Conservation (phyloP, 2,888 invertebrate species). For the Pherbina coryleti region DNA sequence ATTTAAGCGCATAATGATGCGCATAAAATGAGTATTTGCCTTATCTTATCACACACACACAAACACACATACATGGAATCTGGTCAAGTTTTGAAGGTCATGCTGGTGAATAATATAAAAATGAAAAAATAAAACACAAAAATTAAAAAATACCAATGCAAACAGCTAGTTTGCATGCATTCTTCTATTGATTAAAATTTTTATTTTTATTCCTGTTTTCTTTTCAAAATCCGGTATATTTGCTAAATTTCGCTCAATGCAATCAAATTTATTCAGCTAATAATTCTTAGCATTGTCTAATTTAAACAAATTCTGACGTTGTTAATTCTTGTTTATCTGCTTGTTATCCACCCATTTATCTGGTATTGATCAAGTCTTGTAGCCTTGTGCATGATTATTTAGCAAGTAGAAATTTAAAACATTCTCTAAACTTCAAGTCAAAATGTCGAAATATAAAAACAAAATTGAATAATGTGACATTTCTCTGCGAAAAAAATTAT, state of each 20-base stretch:
- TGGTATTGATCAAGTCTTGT: too few relatives aligned
- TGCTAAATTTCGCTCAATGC: not conserved
- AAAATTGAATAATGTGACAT: too few relatives aligned
- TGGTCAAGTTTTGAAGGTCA: not conserved
- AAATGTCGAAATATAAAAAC: too few relatives aligned
- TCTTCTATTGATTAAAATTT: not conserved
- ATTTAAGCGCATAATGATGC: not conserved
- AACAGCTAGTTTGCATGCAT: not conserved
- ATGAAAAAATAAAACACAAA: not conserved
- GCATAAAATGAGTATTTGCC: not conserved
- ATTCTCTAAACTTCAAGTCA: too few relatives aligned
- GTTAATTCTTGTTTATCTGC: not conserved
- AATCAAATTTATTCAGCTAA: not conserved
- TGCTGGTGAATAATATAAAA: not conserved
- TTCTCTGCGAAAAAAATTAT: too few relatives aligned
- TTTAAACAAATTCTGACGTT: not conserved
- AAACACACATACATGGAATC: not conserved
- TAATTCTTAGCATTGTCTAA: not conserved
- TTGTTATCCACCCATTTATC: too few relatives aligned
- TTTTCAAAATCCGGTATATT: not conserved
- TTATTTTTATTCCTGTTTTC: not conserved
- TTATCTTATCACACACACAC: too few relatives aligned
- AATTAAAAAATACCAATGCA: not conserved
- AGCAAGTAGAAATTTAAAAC: too few relatives aligned
- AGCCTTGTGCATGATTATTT: too few relatives aligned